These are phyloP conservation scores for Ptychadena robeensis DNA, from an alignment of 2,797 vertebrate species.

Conservation along the genomic window DNA sequence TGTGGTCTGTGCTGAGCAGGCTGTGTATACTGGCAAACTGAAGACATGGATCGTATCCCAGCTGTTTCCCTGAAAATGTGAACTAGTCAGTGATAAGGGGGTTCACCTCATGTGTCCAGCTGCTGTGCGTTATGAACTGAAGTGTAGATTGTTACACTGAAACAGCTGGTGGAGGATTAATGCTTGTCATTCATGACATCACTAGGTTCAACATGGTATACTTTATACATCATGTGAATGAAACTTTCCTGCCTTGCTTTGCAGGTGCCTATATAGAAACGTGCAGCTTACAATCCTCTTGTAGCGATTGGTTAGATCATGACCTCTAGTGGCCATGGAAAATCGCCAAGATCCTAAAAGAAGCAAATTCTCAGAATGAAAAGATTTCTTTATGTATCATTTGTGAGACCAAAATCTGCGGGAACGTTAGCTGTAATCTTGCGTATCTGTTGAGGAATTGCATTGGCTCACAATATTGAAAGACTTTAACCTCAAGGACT, in stretches of 20 bases:
- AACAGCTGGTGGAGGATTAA: constrained; percentile 57
- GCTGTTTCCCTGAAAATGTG: constrained; percentile 24
- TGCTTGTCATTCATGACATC: constrained; percentile 53
- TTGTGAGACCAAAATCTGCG: background rate
- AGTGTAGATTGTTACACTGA: constrained; percentile 36
- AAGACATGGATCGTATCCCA: constrained; percentile 4
- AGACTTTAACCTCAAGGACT: no score
- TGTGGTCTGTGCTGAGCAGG: background rate
- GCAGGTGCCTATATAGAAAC: constrained; percentile 22
- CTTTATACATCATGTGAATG: constrained; percentile 36
- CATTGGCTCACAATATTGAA: background rate
- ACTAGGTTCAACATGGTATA: constrained; percentile 38
- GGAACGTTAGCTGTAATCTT: background rate
- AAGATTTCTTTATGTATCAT: background rate
- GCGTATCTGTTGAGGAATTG: background rate
- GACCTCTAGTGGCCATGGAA: constrained; percentile 10
- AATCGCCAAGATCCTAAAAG: background rate
- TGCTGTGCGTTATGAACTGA: constrained; percentile 47
- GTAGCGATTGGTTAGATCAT: background rate
- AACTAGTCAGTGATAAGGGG: constrained; percentile 24
- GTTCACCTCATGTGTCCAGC: constrained; percentile 51
- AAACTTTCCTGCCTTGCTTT: constrained; percentile 12
- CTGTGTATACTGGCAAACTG: constrained; percentile 1
- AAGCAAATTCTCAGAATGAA: background rate
- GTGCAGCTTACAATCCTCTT: background rate